A percentile compares a stretch with the other conserved stretches of the same genome.
phyloP scores from a whole-genome alignment of 2,113 vertebrate genomes.

The Anarhynchus alexandrinus region DNA sequence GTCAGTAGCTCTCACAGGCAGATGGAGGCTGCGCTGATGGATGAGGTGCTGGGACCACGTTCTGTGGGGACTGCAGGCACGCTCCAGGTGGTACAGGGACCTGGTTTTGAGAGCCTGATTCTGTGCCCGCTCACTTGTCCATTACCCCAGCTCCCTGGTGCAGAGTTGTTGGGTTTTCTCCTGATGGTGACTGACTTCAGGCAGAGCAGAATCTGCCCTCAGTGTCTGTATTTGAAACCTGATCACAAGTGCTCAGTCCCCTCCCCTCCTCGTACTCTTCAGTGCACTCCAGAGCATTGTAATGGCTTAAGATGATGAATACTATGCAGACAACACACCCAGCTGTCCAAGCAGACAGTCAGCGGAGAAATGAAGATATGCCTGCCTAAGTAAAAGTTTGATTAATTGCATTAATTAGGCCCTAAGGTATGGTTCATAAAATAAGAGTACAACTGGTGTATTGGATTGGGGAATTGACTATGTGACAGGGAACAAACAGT shows the following conservation, averaged over 20 bases:
- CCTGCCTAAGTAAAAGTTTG: constrained; percentile 68
- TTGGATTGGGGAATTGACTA: constrained; percentile 69
- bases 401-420: constrained; percentile 79
- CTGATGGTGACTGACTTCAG: not conserved
- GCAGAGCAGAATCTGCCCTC: not conserved
- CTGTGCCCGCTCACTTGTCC: not conserved
- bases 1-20: not conserved
- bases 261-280: not conserved
- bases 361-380: constrained; percentile 49
- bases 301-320: constrained; percentile 50
- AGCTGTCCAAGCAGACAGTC: constrained; percentile 57
- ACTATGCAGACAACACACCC: constrained; percentile 50
- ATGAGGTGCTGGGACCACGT: not conserved
- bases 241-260: not conserved
- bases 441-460: constrained; percentile 63
- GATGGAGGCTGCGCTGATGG: not conserved
- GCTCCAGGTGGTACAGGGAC: not conserved
- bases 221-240: not conserved
- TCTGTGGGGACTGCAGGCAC: not conserved
- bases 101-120: not conserved
- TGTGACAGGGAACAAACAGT: constrained; percentile 67
- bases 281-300: constrained; percentile 22
- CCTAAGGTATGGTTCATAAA: constrained; percentile 76
- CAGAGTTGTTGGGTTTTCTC: not conserved
- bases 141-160: not conserved